Percentiles rank a stretch among this genome's conserved stretches.
Conservation (phyloP, 2,797 vertebrate species). For the Xiphorhynchus erythropygius region DNA sequence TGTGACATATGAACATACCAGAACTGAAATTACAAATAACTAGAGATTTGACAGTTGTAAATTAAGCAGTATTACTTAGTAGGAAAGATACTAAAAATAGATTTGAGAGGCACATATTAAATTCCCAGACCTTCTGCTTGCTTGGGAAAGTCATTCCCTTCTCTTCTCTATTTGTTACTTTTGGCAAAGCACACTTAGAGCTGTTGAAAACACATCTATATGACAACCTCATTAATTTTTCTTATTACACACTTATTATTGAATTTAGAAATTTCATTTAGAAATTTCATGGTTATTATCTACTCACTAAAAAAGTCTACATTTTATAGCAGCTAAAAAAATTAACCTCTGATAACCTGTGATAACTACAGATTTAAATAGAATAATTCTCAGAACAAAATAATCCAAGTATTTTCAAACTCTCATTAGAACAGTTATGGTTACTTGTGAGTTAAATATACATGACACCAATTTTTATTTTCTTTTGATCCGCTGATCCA, state of each 20-base stretch:
- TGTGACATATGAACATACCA: background rate
- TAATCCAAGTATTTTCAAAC: background rate
- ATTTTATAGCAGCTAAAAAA: background rate
- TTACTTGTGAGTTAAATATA: background rate
- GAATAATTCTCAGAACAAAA: background rate
- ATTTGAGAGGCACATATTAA: background rate
- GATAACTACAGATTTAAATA: background rate
- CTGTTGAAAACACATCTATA: background rate
- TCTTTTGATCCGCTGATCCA: background rate
- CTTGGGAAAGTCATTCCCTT: background rate
- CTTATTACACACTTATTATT: background rate
- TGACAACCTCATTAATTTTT: background rate
- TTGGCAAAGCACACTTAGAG: background rate
- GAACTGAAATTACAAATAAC: background rate
- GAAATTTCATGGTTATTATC: background rate
- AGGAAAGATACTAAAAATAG: background rate
- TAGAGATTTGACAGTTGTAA: background rate
- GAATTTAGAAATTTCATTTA: background rate
- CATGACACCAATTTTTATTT: background rate
- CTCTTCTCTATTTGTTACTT: background rate
- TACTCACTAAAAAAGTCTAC: background rate
- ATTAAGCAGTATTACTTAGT: background rate
- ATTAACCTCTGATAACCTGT: background rate
- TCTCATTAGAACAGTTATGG: background rate
- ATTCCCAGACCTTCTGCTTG: background rate